Percentiles rank a stretch among this genome's conserved stretches.
Conservation (phyloP, 2,797 vertebrate species). For the Rhinatrema bivittatum region DNA sequence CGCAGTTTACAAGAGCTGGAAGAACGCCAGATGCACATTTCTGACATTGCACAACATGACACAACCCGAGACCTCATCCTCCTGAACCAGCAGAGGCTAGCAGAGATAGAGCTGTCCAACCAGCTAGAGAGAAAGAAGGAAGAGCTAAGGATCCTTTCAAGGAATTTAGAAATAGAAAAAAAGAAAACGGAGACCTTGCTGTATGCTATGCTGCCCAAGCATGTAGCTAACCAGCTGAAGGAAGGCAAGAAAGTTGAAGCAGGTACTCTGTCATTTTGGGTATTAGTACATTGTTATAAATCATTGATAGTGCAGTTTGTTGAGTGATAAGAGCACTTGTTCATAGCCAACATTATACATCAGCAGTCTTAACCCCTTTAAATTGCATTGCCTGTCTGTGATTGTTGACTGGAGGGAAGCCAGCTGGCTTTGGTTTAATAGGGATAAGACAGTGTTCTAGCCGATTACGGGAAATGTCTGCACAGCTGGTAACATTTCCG, state of each 20-base stretch:
- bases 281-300: too few species aligned
- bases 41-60: conserved; percentile 59
- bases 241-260: conserved; percentile 61
- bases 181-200: conserved; percentile 66
- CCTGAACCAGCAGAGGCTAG: conserved; percentile 65
- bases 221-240: conserved; percentile 67
- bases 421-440: too few species aligned
- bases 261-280: conserved; percentile 43
- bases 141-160: conserved; percentile 62
- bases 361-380: too few species aligned
- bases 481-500: too few species aligned
- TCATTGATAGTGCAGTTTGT: too few species aligned
- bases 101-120: conserved; percentile 65
- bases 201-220: conserved; percentile 61
- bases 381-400: too few species aligned
- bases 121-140: conserved; percentile 72
- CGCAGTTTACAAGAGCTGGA: conserved; percentile 61
- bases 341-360: background rate
- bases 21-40: conserved; percentile 54
- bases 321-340: background rate
- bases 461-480: too few species aligned
- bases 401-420: too few species aligned
- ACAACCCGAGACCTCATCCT: conserved; percentile 60
- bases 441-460: too few species aligned
- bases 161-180: conserved; percentile 58